Percentiles rank a stretch among this genome's conserved stretches.
Conservation (phyloP, 2,113 vertebrate genomes). For the Tonatia bakeri region DNA sequence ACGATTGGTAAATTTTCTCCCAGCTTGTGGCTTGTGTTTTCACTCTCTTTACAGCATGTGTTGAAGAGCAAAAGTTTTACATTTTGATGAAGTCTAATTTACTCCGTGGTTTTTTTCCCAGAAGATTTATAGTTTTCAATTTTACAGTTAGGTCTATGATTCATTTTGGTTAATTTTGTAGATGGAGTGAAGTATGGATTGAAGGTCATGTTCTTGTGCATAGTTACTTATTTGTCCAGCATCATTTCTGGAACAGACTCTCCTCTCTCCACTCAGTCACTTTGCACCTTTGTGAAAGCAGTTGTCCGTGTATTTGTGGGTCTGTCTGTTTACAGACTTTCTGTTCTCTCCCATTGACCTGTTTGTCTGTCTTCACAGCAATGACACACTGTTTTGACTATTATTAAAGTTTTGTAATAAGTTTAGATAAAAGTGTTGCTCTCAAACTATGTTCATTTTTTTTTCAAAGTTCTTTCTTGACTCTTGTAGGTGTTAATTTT, state of each 20-base stretch:
- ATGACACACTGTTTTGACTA: background rate
- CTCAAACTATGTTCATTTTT: background rate
- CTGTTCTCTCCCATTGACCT: background rate
- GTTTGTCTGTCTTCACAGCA: background rate
- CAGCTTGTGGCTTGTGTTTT: background rate
- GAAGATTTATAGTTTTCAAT: background rate
- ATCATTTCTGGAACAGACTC: background rate
- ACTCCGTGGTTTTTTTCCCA: background rate
- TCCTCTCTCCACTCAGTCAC: background rate
- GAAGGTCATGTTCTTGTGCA: background rate
- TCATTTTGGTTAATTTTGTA: background rate
- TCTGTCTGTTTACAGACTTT: background rate
- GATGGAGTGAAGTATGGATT: background rate
- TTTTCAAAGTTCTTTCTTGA: background rate
- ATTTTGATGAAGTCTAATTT: slow-evolving; percentile 27
- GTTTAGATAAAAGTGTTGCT: background rate
- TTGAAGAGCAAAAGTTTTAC: background rate
- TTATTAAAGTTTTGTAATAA: background rate
- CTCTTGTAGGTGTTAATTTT: background rate
- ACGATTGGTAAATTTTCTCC: background rate
- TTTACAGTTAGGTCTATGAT: background rate
- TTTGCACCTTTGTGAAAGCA: background rate
- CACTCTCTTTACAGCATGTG: background rate
- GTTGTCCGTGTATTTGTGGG: background rate
- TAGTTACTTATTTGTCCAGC: background rate